Conservation (phyloP, 2,113 vertebrate species). For the Meleagris gallopavo region DNA sequence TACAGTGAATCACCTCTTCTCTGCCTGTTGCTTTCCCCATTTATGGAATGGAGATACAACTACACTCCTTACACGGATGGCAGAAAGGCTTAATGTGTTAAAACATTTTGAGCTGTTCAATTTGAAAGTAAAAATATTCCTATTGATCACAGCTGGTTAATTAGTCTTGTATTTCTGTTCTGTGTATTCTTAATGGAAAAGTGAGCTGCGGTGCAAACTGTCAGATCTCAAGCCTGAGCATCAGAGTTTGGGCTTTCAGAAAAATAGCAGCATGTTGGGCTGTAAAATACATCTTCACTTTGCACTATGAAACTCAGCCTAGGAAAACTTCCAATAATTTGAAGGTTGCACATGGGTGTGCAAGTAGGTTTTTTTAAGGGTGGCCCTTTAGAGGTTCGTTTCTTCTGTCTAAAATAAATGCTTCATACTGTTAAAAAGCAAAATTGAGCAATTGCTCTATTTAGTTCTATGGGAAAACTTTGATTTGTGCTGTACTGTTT, state of each 20-base stretch:
- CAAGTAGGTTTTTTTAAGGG: background rate
- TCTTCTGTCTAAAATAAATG: background rate
- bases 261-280: background rate
- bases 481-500: background rate
- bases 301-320: background rate
- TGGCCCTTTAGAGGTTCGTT: background rate
- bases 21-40: background rate
- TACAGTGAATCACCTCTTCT: background rate
- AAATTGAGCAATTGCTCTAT: background rate
- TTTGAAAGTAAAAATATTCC: background rate
- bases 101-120: background rate
- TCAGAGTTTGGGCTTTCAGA: background rate
- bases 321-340: background rate
- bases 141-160: background rate
- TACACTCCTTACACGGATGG: background rate
- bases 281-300: background rate
- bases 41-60: background rate
- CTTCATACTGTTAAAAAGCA: background rate
- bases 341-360: background rate
- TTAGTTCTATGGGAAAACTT: background rate
- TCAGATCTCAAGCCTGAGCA: background rate
- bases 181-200: background rate
- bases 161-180: background rate
- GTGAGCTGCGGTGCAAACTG: background rate
- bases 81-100: background rate